A percentile compares a stretch with the other conserved stretches of the same genome.
phyloP scores from a whole-genome alignment of 35 echinoderm and acorn worm species.

The Diadema setosum region DNA sequence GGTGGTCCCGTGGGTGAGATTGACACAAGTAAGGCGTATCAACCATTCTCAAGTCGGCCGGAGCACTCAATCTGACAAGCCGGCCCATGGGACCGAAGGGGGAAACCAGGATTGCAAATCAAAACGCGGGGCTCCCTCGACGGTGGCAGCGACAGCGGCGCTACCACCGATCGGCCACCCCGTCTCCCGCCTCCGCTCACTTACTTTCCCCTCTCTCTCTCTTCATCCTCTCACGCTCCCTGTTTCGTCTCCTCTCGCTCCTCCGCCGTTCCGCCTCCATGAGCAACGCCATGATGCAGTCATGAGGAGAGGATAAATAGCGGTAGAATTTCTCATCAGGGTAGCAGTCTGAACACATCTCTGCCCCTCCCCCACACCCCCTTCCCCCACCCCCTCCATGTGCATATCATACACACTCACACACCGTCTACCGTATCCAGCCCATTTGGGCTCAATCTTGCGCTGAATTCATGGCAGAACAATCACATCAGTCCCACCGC shows the following conservation, averaged over 20 bases:
- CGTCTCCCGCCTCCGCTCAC: not conserved
- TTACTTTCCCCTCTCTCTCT: not conserved
- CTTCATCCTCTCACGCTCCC: not conserved
- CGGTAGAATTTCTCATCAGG: too few relatives aligned
- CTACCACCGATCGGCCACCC: not conserved
- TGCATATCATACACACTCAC: too few relatives aligned
- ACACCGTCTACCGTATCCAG: too few relatives aligned
- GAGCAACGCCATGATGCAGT: not conserved
- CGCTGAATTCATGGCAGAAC: too few relatives aligned
- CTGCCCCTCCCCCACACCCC: not conserved
- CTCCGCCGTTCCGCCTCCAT: not conserved
- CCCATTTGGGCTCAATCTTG: too few relatives aligned
- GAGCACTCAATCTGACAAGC: constrained; percentile 30
- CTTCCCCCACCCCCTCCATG: not conserved
- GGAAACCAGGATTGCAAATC: constrained; percentile 27
- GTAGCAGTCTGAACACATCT: not conserved
- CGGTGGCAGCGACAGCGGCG: too few relatives aligned
- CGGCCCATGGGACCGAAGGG: not conserved
- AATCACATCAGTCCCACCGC: too few relatives aligned
- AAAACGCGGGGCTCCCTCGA: constrained; percentile 24
- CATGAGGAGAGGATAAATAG: not conserved
- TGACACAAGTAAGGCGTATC: constrained; percentile 3
- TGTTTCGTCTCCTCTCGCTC: not conserved
- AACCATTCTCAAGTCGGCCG: constrained; percentile 16
- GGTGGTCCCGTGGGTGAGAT: not conserved